Evolutionary conservation across 2,888 invertebrate genomes (phyloP).

Genomic region (Platycnemis pennipes): DNA sequence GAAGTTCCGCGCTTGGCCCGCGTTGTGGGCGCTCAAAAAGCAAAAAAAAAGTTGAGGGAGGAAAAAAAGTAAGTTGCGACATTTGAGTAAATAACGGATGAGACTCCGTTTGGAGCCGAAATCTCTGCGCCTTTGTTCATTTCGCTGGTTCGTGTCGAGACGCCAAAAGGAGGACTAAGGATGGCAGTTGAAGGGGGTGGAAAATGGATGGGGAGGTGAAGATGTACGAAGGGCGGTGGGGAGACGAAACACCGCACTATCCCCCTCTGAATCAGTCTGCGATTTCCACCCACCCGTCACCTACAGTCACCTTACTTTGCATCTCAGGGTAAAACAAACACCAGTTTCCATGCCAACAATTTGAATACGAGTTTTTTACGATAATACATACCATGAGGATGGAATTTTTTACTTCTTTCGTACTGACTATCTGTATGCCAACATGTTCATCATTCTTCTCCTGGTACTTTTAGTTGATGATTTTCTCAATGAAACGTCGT

Average conservation of each 20-base stretch:
- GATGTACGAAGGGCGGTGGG: background rate
- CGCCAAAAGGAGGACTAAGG: background rate
- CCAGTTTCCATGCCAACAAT: too few relatives aligned
- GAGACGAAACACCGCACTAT: background rate
- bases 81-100: slow-evolving; percentile 9
- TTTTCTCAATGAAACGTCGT: too few relatives aligned
- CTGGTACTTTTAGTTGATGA: too few relatives aligned
- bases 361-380: too few relatives aligned
- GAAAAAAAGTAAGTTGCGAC: background rate
- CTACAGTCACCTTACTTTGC: too few relatives aligned
- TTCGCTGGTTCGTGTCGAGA: background rate
- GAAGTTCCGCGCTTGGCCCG: background rate
- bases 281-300: background rate
- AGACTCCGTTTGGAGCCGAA: background rate
- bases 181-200: background rate
- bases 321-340: too few relatives aligned
- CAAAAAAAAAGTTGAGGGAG: background rate
- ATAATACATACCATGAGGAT: too few relatives aligned
- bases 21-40: background rate
- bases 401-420: too few relatives aligned
- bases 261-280: background rate
- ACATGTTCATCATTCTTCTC: too few relatives aligned
- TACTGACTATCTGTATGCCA: too few relatives aligned
- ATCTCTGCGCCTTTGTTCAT: slow-evolving; percentile 1
- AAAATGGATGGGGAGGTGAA: background rate